phyloP scores from a whole-genome alignment of 37 sponge, comb jelly and placozoan genomes.

The Agelas oroides region DNA sequence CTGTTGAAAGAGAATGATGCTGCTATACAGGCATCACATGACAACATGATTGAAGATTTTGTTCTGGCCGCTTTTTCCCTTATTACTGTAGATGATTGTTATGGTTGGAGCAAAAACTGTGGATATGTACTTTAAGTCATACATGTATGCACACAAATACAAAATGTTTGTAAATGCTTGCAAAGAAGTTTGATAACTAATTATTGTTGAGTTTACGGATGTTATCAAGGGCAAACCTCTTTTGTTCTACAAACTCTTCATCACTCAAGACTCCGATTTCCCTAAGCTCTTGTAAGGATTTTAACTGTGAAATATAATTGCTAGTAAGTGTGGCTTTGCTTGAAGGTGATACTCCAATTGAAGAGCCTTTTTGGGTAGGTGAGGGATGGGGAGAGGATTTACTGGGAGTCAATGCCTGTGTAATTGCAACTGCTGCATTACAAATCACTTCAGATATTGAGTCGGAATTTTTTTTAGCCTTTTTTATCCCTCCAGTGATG shows the following conservation, averaged over 20 bases:
- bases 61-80: slow-evolving; percentile 33
- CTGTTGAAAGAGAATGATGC: no score
- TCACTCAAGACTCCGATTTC: background rate
- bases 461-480: background rate
- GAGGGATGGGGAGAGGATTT: background rate
- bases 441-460: background rate
- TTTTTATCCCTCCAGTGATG: background rate
- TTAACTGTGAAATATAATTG: slow-evolving; percentile 2
- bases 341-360: background rate
- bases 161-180: no score
- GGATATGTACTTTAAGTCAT: no score
- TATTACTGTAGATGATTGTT: background rate
- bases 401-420: background rate
- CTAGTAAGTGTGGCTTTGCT: slow-evolving; percentile 1
- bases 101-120: background rate
- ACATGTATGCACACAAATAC: no score
- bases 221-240: background rate
- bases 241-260: no score
- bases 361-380: background rate
- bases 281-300: slow-evolving; percentile 4
- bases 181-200: no score
- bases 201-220: background rate
- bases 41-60: no score
- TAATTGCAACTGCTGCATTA: background rate
- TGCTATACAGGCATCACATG: no score